Evolutionary conservation across 2,797 vertebrate species (phyloP).

Genomic region (Sciurus vulgaris): DNA sequence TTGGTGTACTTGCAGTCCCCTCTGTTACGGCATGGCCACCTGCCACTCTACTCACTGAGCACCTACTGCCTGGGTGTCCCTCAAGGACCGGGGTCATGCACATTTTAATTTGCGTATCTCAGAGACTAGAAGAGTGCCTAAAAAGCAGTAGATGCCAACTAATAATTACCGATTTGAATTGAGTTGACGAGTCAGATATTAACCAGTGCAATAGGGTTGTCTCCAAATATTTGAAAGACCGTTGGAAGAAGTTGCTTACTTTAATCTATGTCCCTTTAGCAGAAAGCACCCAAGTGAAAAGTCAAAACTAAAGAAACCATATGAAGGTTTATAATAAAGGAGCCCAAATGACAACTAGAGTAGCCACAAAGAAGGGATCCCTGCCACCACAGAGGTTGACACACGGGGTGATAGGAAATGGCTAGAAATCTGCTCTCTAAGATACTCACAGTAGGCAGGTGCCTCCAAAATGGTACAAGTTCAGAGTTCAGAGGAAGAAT

Average conservation of each 20-base stretch:
- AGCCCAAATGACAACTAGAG: neutral
- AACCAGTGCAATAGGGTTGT: neutral
- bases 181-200: neutral
- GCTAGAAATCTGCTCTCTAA: neutral
- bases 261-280: neutral
- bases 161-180: neutral
- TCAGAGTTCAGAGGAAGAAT: neutral
- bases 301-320: neutral
- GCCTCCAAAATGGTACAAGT: neutral
- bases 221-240: neutral
- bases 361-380: neutral
- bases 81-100: neutral
- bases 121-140: too few relatives aligned
- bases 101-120: neutral
- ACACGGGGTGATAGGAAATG: neutral
- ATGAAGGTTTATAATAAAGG: constrained; percentile 11
- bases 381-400: neutral
- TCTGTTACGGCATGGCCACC: fast-evolving
- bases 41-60: neutral
- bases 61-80: neutral
- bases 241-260: neutral
- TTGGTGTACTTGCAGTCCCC: too few relatives aligned
- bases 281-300: constrained; percentile 26
- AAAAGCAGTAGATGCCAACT: neutral
- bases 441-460: fast-evolving